Conservation (phyloP, 2,113 vertebrate species). For the Pseudorhombus dupliciocellatus region DNA sequence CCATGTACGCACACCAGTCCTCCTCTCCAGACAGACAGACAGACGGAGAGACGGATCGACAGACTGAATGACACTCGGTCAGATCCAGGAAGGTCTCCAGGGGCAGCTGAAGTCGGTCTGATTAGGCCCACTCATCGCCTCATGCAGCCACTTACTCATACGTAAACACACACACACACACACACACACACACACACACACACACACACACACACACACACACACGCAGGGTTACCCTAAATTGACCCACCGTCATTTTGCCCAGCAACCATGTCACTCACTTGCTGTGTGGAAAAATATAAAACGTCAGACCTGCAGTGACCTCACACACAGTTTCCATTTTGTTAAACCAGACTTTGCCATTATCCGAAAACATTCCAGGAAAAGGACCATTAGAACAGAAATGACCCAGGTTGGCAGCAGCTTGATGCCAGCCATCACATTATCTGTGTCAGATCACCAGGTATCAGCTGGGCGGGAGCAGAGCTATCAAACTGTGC, state of each 20-base stretch:
- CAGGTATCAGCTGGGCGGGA: conserved; percentile 34
- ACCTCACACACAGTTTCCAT: conserved; percentile 22
- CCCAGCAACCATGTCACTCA: conserved; percentile 27
- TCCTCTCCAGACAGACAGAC: conserved; percentile 27
- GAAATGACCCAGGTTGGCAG: not conserved
- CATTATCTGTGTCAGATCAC: conserved; percentile 34
- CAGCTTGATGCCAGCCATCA: conserved; percentile 16
- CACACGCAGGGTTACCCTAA: conserved; percentile 21
- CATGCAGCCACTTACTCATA: conserved; percentile 47
- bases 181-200: conserved; percentile 51
- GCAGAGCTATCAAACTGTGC: conserved; percentile 40
- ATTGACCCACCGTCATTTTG: conserved; percentile 52
- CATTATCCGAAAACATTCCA: conserved; percentile 14
- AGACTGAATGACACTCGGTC: conserved; percentile 64
- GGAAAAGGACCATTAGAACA: conserved; percentile 21
- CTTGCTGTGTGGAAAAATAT: conserved; percentile 3
- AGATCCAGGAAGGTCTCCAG: conserved; percentile 49
- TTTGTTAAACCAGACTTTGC: conserved; percentile 5
- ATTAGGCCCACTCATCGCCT: conserved; percentile 63
- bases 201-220: conserved; percentile 34
- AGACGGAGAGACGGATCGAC: conserved; percentile 33
- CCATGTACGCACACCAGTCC: conserved; percentile 30
- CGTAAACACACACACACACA: conserved; percentile 34
- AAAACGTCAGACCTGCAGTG: conserved; percentile 18
- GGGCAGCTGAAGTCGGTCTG: conserved; percentile 59